Base-by-base conservation (phyloP, 2,113 vertebrate genomes). In the Ctenodactylus gundi region DNA sequence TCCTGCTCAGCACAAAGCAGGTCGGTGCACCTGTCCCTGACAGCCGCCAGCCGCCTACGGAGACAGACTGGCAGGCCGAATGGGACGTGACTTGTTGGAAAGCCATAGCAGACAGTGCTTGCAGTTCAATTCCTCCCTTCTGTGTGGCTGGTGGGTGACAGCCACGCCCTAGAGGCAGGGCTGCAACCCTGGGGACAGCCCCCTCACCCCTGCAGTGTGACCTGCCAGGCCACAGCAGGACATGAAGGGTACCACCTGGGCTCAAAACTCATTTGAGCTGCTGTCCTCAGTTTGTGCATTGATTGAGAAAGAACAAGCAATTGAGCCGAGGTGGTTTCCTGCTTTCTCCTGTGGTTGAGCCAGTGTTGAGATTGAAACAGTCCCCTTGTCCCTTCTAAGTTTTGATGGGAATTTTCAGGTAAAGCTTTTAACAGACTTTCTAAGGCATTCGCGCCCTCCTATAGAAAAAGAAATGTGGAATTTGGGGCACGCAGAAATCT, bases 1-100 rank as follows among this genome's bases (percentile, higher is more conserved):
- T 99, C 98, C 99, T 99, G 91, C 98, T 99, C 97, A 99, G 99
- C 98, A 99, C 99, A 11, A 96, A 98, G 90, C 99, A 99, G 99
- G 99, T 99, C 88, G 96, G 98, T 98, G 58, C 95, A 97, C 98
- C 97, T 97, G 96, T 97, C 93, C 96, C 97, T 98, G 98, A 98
- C 98, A 98, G 98, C 98, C 65, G 73, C 76, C 94, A 97, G 95
- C 98, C 97, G 95, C 98, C 94, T 90, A 98, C 98, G 98, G 97
- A 98, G 98, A 98, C 97, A 98, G 98, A 98, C 96, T 97, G 98
- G 97, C 97, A 97, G 97, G 97, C 98, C 97, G 98, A 97, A 98
- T 98, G 97, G 98, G 98, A 98, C 98, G 98, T 98, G 98, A 98
- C 98, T 98, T 98, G 98, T 97, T 98, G 98, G 98, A 98, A 98